Evolutionary conservation across 1,140 invertebrate genomes (phyloP).

Genomic region (Agrypnia vestita): DNA sequence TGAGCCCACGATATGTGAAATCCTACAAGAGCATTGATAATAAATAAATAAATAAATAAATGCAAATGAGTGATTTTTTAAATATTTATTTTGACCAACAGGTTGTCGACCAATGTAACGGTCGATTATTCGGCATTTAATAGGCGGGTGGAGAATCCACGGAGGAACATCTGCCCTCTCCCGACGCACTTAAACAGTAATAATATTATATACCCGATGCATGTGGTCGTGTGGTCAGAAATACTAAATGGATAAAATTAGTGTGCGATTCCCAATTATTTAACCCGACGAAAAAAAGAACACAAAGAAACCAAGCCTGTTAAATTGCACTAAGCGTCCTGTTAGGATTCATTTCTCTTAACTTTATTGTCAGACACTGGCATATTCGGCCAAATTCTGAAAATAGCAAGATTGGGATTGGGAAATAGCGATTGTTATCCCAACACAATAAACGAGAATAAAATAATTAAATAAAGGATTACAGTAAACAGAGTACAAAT

Average conservation of each 20-base stretch:
- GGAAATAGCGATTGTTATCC: too few species aligned
- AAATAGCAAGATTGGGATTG: too few species aligned
- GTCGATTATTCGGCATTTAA: constrained; percentile 27
- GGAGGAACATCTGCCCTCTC: constrained; percentile 23
- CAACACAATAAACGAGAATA: too few species aligned
- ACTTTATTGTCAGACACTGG: too few species aligned
- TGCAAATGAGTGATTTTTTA: background rate
- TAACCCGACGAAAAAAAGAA: background rate
- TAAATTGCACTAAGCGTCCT: too few species aligned
- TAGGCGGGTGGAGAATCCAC: constrained; percentile 31
- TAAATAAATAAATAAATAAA: background rate
- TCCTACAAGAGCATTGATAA: too few species aligned
- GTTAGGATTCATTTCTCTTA: too few species aligned
- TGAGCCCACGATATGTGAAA: too few species aligned
- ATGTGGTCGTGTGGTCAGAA: constrained; percentile 1
- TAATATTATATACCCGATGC: background rate
- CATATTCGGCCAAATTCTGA: too few species aligned
- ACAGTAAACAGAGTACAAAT: too few species aligned
- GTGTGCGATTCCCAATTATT: constrained; percentile 16
- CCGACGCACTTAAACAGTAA: background rate
- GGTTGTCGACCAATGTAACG: background rate
- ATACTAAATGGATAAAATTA: constrained; percentile 4
- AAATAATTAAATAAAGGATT: too few species aligned
- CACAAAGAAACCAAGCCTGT: too few species aligned
- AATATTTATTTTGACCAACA: background rate